Evolutionary conservation across 2,797 vertebrate species (phyloP).

Genomic region (Allobates femoralis): DNA sequence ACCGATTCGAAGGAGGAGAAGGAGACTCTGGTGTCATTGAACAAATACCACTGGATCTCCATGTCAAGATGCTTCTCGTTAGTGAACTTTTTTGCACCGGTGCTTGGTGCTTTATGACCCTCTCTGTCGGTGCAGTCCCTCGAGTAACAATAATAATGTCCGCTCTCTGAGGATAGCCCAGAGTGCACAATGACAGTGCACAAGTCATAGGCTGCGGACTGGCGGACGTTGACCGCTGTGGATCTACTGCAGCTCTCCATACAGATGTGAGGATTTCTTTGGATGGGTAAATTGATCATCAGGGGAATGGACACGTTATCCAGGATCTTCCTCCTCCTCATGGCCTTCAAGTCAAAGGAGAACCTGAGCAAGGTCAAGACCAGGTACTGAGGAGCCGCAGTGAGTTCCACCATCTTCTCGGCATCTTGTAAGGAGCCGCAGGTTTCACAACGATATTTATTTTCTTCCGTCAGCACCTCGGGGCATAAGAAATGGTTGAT

Average conservation of each 20-base stretch:
- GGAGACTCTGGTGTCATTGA: conserved; percentile 82
- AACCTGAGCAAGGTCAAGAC: conserved; percentile 81
- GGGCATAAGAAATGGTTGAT: conserved; percentile 84
- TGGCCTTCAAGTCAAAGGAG: conserved; percentile 78
- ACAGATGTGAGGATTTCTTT: conserved; percentile 47
- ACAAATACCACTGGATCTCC: conserved; percentile 81
- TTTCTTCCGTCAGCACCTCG: conserved; percentile 78
- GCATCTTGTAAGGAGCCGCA: conserved; percentile 81
- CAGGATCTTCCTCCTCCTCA: conserved; percentile 82
- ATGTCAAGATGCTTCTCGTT: conserved; percentile 69
- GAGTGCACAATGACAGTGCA: conserved; percentile 83
- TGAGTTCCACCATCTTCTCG: conserved; percentile 80
- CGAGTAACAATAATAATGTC: conserved; percentile 85
- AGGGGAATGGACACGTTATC: conserved; percentile 78
- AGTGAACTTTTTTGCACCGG: accelerated
- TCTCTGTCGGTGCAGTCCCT: conserved; percentile 70
- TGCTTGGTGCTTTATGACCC: not conserved
- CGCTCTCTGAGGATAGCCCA: conserved; percentile 79
- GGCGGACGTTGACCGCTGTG: conserved; percentile 56
- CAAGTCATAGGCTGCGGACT: conserved; percentile 75
- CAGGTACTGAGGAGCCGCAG: conserved; percentile 79
- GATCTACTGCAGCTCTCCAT: not conserved
- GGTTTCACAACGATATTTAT: conserved; percentile 80
- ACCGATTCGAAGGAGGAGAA: conserved; percentile 83
- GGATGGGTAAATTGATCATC: conserved; percentile 77